phyloP scores from a whole-genome alignment of 2,797 vertebrate genomes.

The Helostoma temminkii region DNA sequence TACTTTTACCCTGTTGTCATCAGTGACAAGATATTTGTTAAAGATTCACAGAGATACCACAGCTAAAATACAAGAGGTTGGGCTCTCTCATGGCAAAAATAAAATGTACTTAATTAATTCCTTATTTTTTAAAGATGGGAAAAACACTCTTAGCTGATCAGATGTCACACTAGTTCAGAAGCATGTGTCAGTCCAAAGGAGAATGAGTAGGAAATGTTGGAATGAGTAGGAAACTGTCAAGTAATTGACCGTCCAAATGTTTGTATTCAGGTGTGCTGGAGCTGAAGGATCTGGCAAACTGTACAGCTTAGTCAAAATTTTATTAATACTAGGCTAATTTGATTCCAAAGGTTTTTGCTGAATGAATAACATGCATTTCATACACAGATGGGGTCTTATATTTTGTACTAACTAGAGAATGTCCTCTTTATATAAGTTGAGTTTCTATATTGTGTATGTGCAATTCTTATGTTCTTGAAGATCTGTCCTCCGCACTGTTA shows the following conservation, averaged over 20 bases:
- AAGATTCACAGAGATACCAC: slow-evolving; percentile 21
- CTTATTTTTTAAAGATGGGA: not conserved
- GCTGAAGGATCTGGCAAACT: slow-evolving; percentile 27
- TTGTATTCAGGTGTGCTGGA: slow-evolving; percentile 45
- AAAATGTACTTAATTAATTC: slow-evolving; percentile 4
- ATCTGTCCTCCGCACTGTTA: no score
- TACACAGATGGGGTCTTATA: slow-evolving; percentile 5
- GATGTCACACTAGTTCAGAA: not conserved
- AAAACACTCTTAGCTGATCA: slow-evolving; percentile 5
- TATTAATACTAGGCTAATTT: slow-evolving; percentile 25
- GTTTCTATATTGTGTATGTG: not conserved
- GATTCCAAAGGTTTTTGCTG: slow-evolving; percentile 27
- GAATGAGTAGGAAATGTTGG: slow-evolving; percentile 29
- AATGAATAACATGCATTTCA: slow-evolving; percentile 16
- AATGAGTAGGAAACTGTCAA: slow-evolving; percentile 41
- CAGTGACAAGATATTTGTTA: slow-evolving; percentile 22
- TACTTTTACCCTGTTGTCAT: slow-evolving; percentile 11
- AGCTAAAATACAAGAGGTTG: not conserved
- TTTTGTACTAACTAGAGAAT: slow-evolving; percentile 1
- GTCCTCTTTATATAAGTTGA: not conserved
- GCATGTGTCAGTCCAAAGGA: slow-evolving; percentile 27
- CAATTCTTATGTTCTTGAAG: not conserved
- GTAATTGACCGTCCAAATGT: slow-evolving; percentile 57
- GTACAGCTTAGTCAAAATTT: slow-evolving; percentile 22
- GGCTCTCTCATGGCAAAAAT: slow-evolving; percentile 13